These are phyloP conservation scores for Hoplostethus atlanticus DNA, from an alignment of 2,797 vertebrate genomes.

Conservation along the genomic window DNA sequence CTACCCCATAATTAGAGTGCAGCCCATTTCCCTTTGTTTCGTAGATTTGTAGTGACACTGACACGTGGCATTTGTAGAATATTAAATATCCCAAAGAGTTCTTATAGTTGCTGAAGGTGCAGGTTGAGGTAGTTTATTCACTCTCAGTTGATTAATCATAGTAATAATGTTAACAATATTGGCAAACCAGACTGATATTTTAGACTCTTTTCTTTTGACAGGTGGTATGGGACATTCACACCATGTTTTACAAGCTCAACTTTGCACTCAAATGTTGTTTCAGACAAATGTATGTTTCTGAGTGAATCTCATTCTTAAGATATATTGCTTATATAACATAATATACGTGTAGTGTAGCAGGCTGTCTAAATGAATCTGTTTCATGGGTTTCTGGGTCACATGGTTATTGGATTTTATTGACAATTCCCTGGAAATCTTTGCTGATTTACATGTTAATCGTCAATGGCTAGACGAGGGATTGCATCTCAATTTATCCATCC, in stretches of 20 bases:
- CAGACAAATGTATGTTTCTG: background rate
- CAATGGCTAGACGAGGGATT: slow-evolving; percentile 27
- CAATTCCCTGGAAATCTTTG: slow-evolving; percentile 15
- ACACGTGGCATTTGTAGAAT: background rate
- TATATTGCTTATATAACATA: background rate
- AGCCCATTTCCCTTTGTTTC: background rate
- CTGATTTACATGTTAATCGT: slow-evolving; percentile 58
- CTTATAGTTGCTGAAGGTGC: background rate
- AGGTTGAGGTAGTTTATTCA: background rate
- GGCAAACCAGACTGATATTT: background rate
- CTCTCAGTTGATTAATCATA: background rate
- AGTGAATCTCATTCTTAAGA: background rate
- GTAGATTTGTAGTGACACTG: background rate
- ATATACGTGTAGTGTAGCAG: background rate
- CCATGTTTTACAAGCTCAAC: background rate
- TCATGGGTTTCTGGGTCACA: slow-evolving; percentile 12
- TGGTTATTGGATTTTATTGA: slow-evolving; percentile 37
- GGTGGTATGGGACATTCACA: background rate
- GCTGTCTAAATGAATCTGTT: slow-evolving; percentile 17
- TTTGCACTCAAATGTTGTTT: background rate
- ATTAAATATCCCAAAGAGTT: background rate
- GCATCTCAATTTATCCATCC: slow-evolving; percentile 18
- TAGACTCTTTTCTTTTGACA: background rate
- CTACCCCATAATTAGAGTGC: background rate
- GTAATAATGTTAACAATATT: background rate